These are phyloP conservation scores for Tachuris rubrigastra DNA, from an alignment of 2,113 vertebrate genomes.

Conservation along the genomic window DNA sequence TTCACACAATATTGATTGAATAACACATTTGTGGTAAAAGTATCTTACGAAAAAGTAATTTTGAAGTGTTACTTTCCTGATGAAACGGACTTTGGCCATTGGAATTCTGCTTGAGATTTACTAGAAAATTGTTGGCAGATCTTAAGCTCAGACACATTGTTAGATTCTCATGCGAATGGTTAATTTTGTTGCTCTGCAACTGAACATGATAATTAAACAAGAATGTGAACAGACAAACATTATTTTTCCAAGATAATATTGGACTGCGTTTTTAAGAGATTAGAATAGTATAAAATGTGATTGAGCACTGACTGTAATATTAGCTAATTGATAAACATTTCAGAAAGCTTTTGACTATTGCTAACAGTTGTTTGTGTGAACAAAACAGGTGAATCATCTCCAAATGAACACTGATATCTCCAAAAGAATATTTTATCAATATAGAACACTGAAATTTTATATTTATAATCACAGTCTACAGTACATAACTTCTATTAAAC, in stretches of 20 bases:
- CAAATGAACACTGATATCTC: neutral
- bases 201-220: neutral
- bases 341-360: neutral
- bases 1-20: constrained; percentile 1
- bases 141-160: neutral
- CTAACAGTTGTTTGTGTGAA: neutral
- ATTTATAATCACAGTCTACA: neutral
- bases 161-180: neutral
- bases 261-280: neutral
- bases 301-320: neutral
- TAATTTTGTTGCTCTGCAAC: neutral
- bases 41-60: neutral
- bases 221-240: neutral
- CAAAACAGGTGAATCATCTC: neutral
- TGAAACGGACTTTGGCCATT: neutral
- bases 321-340: neutral
- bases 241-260: neutral
- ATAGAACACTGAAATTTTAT: neutral
- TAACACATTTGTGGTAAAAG: neutral
- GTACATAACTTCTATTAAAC: neutral
- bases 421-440: neutral
- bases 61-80: neutral
- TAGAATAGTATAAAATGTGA: neutral
- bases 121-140: constrained; percentile 24
- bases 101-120: constrained; percentile 13